Evolutionary conservation across 2,113 vertebrate genomes (phyloP), one percentile per base, ranked within the genome.

Genomic region (Peucedramus taeniatus): DNA sequence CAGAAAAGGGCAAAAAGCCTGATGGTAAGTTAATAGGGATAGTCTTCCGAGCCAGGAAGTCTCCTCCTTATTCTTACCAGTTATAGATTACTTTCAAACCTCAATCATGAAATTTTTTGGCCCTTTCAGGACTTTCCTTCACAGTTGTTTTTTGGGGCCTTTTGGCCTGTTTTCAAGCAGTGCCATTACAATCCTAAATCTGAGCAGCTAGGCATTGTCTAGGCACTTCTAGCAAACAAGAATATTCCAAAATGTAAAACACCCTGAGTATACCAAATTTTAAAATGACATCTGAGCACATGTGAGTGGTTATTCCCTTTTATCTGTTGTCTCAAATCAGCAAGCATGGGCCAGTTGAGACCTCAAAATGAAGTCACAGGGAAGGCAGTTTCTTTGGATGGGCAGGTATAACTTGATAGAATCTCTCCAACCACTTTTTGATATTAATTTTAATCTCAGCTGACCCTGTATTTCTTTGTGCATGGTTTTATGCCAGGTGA

Each of bases 231-330:
- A 72, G 35, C 6, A 85, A 82, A 49, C 0, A 2, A 76, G 28
- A 72, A 61, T 31, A 42, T 39, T 61, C 30, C 35, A 60, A 74
- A 76, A 89, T 16, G 13, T 45, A 21, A 83, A 93, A 72, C 19
- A 2, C 0, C 0, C 19, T 20, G 26, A 65, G 18, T 39, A 59
- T 3, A 70, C 12, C 0, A 4, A 42, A 66, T 68, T 75, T 44
- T 37, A 71, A 75, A 89, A 71, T 15, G 4, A 44, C 8, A 27
- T 42, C 61, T 75, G 22, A 94, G 28, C 57, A n/a, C 27, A 47
- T 1, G 1, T 7, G 13, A 72, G 16, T 40, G 6, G 20, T 70
- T 81, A 45, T 33, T 94, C 8, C 27, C 20, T 78, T 71, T 64
- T 47, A 53, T 59, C 18, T 44, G 22, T 26, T 57, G 23, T 42